Percentiles rank a stretch among this genome's conserved stretches.
Conservation (phyloP, 2,888 invertebrate species). For the Priocnemis perturbator region DNA sequence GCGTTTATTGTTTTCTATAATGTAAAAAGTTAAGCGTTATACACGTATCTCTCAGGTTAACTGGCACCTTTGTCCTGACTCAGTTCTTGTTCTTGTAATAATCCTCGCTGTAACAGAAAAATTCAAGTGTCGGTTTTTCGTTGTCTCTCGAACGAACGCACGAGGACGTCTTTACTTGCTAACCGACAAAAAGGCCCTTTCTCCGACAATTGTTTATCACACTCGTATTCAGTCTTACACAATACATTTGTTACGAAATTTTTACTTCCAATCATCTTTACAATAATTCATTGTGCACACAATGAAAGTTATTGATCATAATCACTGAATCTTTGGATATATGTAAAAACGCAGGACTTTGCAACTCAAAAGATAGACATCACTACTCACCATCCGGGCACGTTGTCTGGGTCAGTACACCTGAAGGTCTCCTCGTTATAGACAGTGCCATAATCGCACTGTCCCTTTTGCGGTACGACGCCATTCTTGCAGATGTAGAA, state of each 20-base stretch:
- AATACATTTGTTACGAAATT: no score
- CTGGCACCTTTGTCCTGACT: slow-evolving; percentile 41
- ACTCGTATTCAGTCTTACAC: no score
- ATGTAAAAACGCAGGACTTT: no score
- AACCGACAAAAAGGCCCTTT: no score
- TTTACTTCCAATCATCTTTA: no score
- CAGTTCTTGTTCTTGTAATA: slow-evolving; percentile 79
- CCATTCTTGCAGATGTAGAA: slow-evolving; percentile 90
- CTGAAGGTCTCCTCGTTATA: slow-evolving; percentile 87
- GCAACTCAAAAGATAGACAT: no score
- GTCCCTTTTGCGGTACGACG: slow-evolving; percentile 85
- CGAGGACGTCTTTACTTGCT: background rate
- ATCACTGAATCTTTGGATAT: no score
- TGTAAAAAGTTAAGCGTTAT: slow-evolving; percentile 54
- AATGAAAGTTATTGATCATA: no score
- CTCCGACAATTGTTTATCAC: no score
- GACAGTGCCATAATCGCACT: slow-evolving; percentile 84
- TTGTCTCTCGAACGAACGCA: background rate
- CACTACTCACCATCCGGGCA: slow-evolving; percentile 83
- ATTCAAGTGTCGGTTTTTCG: background rate
- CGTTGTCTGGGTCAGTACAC: slow-evolving; percentile 86
- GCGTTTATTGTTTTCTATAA: slow-evolving; percentile 63
- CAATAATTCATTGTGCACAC: no score
- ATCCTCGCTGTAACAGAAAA: slow-evolving; percentile 80
- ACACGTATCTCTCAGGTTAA: slow-evolving; percentile 35